Conservation (phyloP, 2,888 invertebrate genomes). For the Fragum sueziense region DNA sequence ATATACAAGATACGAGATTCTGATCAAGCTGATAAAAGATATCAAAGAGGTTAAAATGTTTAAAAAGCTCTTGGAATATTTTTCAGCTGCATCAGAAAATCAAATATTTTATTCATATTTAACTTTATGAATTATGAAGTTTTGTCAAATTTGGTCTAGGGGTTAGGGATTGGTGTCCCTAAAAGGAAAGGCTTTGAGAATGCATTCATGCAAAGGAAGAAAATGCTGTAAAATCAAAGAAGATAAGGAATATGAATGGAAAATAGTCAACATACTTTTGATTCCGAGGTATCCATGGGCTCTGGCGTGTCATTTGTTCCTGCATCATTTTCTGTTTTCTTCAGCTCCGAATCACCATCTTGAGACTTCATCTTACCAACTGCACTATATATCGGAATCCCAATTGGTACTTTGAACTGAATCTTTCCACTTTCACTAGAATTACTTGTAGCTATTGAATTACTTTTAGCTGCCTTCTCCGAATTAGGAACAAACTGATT, state of each 20-base stretch:
- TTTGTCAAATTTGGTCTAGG: too few relatives aligned
- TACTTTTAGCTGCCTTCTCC: neutral
- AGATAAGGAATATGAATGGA: neutral
- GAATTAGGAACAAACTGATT: neutral
- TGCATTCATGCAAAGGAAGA: too few relatives aligned
- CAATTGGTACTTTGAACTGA: neutral
- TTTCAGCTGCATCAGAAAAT: too few relatives aligned
- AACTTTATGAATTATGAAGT: too few relatives aligned
- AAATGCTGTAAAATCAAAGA: neutral
- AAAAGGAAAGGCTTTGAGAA: too few relatives aligned
- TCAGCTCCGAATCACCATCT: neutral
- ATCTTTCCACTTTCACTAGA: neutral
- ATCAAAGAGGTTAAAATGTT: too few relatives aligned
- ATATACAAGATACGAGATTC: too few relatives aligned
- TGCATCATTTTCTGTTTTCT: neutral
- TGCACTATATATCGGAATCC: too few relatives aligned
- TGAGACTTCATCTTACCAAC: neutral
- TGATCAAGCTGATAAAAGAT: too few relatives aligned
- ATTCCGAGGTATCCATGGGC: constrained; percentile 23
- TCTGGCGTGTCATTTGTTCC: neutral
- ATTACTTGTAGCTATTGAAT: neutral
- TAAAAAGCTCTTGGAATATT: too few relatives aligned
- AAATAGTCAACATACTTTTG: constrained; percentile 9
- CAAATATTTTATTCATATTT: too few relatives aligned
- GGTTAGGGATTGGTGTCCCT: too few relatives aligned